Evolutionary conservation across 2,113 vertebrate species (phyloP).

Genomic region (Reinhardtius hippoglossoides): DNA sequence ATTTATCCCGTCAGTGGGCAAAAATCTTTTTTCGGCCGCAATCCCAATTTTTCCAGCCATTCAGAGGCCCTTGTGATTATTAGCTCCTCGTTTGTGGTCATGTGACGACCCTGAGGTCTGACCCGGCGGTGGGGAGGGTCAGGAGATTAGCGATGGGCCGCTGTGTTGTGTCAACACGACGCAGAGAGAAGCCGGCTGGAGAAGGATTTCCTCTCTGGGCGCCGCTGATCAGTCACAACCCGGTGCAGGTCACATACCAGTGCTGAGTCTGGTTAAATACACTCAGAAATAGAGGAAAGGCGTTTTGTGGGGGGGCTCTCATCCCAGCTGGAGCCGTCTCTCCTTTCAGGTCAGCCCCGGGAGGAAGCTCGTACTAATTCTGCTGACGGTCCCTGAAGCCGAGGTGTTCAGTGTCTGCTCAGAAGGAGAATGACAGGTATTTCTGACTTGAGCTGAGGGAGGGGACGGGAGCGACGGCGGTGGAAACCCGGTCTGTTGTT

Average conservation of each 20-base stretch:
- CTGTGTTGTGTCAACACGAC: conserved; percentile 77
- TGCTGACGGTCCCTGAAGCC: conserved; percentile 24
- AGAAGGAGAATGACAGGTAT: conserved; percentile 42
- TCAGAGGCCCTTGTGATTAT: conserved; percentile 30
- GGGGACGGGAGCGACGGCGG: background rate
- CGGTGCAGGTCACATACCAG: conserved; percentile 18
- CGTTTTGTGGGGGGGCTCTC: too few relatives aligned
- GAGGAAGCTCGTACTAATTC: conserved; percentile 27
- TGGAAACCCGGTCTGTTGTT: conserved; percentile 28
- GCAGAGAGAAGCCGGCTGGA: conserved; percentile 18
- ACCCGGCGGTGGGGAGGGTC: conserved; percentile 53
- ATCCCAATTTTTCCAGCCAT: conserved; percentile 1
- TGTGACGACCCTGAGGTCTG: conserved; percentile 59
- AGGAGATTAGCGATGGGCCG: conserved; percentile 64
- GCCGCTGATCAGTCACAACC: conserved; percentile 23
- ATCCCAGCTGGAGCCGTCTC: background rate
- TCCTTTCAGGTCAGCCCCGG: conserved; percentile 21
- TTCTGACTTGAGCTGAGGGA: conserved; percentile 21
- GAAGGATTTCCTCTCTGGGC: conserved; percentile 39
- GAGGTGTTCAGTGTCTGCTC: conserved; percentile 46
- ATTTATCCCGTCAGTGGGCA: conserved; percentile 1
- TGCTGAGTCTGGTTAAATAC: background rate
- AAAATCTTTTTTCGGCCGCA: background rate
- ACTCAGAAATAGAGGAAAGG: background rate
- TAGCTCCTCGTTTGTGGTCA: conserved; percentile 56